Conservation (phyloP, 2,113 vertebrate genomes). For the Trichomycterus rosablanca region DNA sequence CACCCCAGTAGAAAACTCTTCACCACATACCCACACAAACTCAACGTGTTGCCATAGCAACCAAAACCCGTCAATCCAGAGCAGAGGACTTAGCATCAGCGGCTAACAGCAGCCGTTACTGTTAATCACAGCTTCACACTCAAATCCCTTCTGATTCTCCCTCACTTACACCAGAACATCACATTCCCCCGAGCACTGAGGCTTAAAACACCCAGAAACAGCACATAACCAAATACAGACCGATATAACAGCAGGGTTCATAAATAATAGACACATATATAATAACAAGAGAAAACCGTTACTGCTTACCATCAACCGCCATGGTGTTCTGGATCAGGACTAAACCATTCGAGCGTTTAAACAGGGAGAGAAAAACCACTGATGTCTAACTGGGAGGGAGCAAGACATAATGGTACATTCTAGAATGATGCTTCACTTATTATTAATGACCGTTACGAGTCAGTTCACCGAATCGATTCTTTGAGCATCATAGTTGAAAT, state of each 20-base stretch:
- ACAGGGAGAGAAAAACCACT: conserved; percentile 45
- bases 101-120: neutral
- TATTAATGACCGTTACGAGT: too few relatives aligned
- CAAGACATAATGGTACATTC: conserved; percentile 60
- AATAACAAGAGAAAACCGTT: conserved; percentile 54
- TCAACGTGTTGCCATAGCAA: too few relatives aligned
- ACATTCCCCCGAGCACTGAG: neutral
- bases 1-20: too few relatives aligned
- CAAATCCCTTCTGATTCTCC: neutral
- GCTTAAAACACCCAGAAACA: neutral
- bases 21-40: too few relatives aligned
- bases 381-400: neutral
- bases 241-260: neutral
- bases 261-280: conserved; percentile 40
- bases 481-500: too few relatives aligned
- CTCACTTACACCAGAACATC: neutral
- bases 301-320: conserved; percentile 91
- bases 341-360: conserved; percentile 62
- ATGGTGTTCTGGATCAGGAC: conserved; percentile 82
- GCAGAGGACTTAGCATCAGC: neutral
- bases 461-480: neutral
- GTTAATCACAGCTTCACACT: neutral
- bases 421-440: neutral
- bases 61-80: too few relatives aligned
- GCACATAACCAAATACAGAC: neutral